Conservation (phyloP, 2,888 invertebrate species). For the Tillus elongatus region DNA sequence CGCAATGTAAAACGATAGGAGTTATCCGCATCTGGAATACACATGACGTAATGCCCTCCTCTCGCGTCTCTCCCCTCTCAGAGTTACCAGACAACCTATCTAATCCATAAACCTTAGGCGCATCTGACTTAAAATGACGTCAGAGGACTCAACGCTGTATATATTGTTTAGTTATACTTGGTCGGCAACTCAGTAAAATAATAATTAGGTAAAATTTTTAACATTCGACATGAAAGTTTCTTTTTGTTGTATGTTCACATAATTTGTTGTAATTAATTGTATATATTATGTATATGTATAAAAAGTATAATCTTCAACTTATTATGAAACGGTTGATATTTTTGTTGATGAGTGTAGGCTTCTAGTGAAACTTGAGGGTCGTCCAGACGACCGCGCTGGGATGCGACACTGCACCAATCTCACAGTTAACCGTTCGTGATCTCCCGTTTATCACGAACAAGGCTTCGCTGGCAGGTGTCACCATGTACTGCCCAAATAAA, state of each 20-base stretch:
- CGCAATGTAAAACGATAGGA: no score
- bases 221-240: constrained; percentile 10
- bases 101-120: no score
- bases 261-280: not conserved
- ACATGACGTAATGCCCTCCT: no score
- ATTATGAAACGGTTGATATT: constrained; percentile 14
- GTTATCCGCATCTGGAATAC: no score
- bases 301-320: constrained; percentile 19
- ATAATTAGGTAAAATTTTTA: constrained; percentile 11
- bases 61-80: no score
- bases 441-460: constrained; percentile 63
- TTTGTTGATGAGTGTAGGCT: constrained; percentile 8
- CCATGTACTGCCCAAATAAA: constrained; percentile 63
- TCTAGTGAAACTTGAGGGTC: constrained; percentile 49
- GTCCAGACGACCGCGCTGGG: constrained; percentile 59
- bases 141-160: no score
- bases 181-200: no score
- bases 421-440: constrained; percentile 63
- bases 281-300: constrained; percentile 14
- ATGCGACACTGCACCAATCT: constrained; percentile 59
- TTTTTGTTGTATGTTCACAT: no score
- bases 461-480: constrained; percentile 60
- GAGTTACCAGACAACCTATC: no score
- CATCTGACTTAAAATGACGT: no score
- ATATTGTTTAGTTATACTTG: no score